A percentile compares a stretch with the other conserved stretches of the same genome.
phyloP scores from a whole-genome alignment of 2,888 invertebrate species.

The Diploptera punctata region DNA sequence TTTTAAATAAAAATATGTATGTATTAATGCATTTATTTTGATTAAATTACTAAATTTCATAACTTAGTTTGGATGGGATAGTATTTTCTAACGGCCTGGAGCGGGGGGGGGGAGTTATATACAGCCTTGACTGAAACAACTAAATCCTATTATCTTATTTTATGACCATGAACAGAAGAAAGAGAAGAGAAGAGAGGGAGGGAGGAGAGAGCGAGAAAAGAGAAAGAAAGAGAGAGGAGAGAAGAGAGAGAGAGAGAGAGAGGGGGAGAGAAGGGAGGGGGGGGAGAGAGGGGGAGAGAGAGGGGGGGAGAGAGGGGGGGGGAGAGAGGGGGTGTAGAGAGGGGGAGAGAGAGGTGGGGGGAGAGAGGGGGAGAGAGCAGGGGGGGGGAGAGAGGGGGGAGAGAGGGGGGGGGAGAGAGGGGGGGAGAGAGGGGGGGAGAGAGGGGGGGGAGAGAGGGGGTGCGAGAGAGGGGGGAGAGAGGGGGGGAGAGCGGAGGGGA shows the following conservation, averaged over 20 bases:
- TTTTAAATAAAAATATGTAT: too few relatives aligned
- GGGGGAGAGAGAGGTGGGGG: background rate
- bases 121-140: too few relatives aligned
- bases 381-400: background rate
- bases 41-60: too few relatives aligned
- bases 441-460: background rate
- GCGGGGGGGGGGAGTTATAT: too few relatives aligned
- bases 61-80: too few relatives aligned
- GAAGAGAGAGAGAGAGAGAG: background rate
- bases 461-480: too few relatives aligned
- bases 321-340: background rate
- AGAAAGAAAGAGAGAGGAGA: background rate
- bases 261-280: background rate
- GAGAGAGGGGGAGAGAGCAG: background rate
- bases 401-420: background rate
- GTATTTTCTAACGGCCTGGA: too few relatives aligned
- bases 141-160: too few relatives aligned
- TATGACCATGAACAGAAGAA: too few relatives aligned
- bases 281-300: background rate
- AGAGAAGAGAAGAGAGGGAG: too few relatives aligned
- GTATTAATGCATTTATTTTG: too few relatives aligned
- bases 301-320: background rate
- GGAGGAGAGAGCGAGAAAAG: too few relatives aligned
- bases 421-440: background rate
- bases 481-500: background rate